Base-by-base conservation (phyloP, 2,113 vertebrate species). In the Camelus bactrianus region DNA sequence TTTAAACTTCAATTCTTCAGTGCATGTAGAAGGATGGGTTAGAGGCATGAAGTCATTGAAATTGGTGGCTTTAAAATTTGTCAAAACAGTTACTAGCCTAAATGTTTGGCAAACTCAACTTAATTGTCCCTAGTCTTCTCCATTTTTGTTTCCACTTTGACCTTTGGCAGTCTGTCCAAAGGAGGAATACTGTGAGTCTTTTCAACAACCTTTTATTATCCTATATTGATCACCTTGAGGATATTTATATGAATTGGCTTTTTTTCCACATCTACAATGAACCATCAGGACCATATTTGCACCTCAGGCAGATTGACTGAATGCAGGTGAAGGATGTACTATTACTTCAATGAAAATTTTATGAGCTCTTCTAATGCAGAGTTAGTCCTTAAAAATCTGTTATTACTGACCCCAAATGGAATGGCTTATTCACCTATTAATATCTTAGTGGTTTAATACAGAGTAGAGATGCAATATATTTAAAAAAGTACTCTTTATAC, bases 111-210 rank as follows among this genome's bases (percentile, higher is more conserved):
- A 35, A 24, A 58, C 16, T 91, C 35, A 15, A 35, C 15, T 54
- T 28, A 9, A 46, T 42, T 42, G 38, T 28, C 6, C 1, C 5
- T 6, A 12, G 22, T 89, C 48, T 95, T 72, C 22, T 81, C 46
- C 7, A 5, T 54, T 84, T 84, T 70, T 58, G 3, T 83, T 96
- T 95, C 79, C 32, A 50, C 87, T 89, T 42, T 64, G 56, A 93
- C 38, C 32, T 80, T 95, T 81, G 75, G 58, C 88, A 92, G 60
- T 32, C 60, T 0, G 28, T 96, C 50, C 85, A 12, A 96, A 96
- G n/a, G 67, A 77, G 11, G 67, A 91, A 73, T 94, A 16, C 22
- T 50, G 67, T 46, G 82, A 75, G 48, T 70, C 76, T 88, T 62
- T 46, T 48, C 70, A 91, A 77, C 12, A 75, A 94, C 91, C 50